Evolutionary conservation across 1,140 invertebrate genomes (phyloP).

Genomic region (Homarus americanus): DNA sequence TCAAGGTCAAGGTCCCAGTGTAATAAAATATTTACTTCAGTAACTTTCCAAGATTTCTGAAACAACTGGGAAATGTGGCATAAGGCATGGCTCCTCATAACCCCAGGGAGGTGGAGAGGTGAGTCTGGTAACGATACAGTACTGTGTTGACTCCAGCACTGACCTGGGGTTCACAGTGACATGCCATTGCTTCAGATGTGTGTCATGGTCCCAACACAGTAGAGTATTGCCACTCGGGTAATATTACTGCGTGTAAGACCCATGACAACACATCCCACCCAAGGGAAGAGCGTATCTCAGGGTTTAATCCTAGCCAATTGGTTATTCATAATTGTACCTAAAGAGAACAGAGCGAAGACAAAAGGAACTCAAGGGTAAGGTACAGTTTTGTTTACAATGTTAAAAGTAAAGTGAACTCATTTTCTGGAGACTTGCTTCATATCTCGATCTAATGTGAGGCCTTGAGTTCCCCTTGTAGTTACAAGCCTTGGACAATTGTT

Average conservation of each 20-base stretch:
- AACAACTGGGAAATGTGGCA: background rate
- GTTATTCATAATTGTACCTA: background rate
- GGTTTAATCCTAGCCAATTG: background rate
- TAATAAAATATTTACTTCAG: background rate
- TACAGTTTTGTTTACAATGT: background rate
- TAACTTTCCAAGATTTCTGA: background rate
- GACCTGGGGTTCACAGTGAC: background rate
- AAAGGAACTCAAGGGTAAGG: conserved; percentile 21
- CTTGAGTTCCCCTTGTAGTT: conserved; percentile 46
- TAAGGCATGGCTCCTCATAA: background rate
- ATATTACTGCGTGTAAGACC: background rate
- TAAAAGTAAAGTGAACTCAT: background rate
- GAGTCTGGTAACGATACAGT: background rate
- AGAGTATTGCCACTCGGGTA: background rate
- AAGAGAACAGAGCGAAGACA: background rate
- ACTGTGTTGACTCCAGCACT: background rate
- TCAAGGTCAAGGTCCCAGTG: background rate
- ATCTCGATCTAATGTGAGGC: background rate
- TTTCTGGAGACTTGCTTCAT: background rate
- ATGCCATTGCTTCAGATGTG: background rate
- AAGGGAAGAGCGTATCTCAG: background rate
- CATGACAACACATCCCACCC: background rate
- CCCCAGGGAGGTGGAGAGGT: background rate
- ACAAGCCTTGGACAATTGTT: conserved; percentile 50
- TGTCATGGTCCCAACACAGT: background rate